Evolutionary conservation across 2,888 invertebrate species (phyloP).

Genomic region (Lumbricus terrestris): DNA sequence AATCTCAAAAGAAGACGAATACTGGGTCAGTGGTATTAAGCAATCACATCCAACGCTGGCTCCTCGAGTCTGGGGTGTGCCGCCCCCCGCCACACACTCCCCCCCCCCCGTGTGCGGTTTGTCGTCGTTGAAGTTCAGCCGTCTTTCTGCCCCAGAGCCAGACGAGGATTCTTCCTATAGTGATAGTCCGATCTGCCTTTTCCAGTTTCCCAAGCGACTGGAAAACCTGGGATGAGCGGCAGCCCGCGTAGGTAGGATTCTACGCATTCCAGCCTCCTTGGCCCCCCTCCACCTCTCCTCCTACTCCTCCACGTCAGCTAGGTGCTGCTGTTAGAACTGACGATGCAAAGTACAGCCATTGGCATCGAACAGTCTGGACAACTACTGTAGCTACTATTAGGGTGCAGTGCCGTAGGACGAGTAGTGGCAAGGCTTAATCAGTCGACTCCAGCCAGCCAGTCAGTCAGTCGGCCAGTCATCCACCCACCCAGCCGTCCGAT

Average conservation of each 20-base stretch:
- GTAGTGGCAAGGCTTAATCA: no score
- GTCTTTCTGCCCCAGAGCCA: not conserved
- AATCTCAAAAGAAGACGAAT: not conserved
- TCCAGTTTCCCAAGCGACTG: not conserved
- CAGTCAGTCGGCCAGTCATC: no score
- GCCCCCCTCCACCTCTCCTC: no score
- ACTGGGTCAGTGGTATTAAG: not conserved
- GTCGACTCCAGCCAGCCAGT: no score
- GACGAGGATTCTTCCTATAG: not conserved
- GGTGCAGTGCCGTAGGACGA: not conserved
- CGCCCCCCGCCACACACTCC: no score
- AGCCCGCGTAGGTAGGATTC: not conserved
- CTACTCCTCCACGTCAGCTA: no score
- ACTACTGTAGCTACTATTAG: not conserved
- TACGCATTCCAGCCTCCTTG: not conserved
- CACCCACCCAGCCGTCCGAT: not conserved
- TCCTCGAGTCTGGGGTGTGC: no score
- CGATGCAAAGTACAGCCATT: not conserved
- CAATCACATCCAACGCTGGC: no score
- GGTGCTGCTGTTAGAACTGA: not conserved
- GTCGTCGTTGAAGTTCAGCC: not conserved
- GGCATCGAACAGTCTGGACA: not conserved
- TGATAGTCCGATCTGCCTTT: not conserved
- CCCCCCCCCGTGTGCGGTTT: no score
- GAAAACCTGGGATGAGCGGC: not conserved